Percentiles rank a stretch among this genome's conserved stretches.
phyloP scores from a whole-genome alignment of 2,888 invertebrate genomes.

The Pheosia gnoma region DNA sequence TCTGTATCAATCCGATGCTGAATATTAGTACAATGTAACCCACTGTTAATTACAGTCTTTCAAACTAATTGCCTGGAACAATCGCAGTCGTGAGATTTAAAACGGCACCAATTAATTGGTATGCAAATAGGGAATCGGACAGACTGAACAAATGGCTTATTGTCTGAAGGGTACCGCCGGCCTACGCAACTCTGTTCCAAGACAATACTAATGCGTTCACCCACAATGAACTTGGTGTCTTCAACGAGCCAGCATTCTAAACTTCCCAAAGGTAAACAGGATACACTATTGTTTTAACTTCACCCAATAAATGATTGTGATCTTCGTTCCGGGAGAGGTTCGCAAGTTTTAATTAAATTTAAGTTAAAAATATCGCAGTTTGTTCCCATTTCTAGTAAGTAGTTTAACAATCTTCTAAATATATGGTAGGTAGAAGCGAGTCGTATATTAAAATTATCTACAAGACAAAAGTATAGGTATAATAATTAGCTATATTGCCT shows the following conservation, averaged over 20 bases:
- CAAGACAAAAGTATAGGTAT: no score
- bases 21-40: no score
- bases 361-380: constrained; percentile 24
- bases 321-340: constrained; percentile 25
- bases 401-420: constrained; percentile 8
- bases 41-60: neutral
- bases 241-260: constrained; percentile 35
- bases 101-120: constrained; percentile 36
- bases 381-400: constrained; percentile 16
- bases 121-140: constrained; percentile 44
- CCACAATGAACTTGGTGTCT: constrained; percentile 41
- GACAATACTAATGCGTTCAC: constrained; percentile 46
- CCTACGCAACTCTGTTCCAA: constrained; percentile 34
- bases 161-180: constrained; percentile 36
- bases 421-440: no score
- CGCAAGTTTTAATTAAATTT: constrained; percentile 33
- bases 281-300: constrained; percentile 42
- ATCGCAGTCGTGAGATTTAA: constrained; percentile 15
- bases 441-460: no score
- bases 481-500: no score
- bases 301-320: constrained; percentile 41
- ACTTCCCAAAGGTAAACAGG: constrained; percentile 40
- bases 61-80: neutral
- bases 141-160: constrained; percentile 38
- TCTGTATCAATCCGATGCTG: no score